phyloP scores from a whole-genome alignment of 2,797 vertebrate species.

The Botia kubotai region DNA sequence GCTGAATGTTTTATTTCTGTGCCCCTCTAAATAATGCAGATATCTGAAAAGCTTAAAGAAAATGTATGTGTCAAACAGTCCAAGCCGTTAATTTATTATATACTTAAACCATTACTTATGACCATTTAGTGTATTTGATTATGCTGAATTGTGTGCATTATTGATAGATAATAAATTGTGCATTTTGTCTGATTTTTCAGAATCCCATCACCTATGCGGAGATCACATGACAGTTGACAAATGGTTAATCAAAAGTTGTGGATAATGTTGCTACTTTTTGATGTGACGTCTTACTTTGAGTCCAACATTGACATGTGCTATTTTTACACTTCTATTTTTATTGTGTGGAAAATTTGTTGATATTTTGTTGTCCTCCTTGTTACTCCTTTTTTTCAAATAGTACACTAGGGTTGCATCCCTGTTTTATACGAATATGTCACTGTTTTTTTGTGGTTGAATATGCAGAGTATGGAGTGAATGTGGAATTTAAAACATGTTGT shows the following conservation, averaged over 20 bases:
- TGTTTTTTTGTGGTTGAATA: slow-evolving; percentile 22
- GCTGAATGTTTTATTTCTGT: too few species aligned
- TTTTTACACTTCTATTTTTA: slow-evolving; percentile 39
- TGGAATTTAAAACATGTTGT: slow-evolving; percentile 23
- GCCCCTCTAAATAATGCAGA: too few species aligned
- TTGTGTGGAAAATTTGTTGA: slow-evolving; percentile 1
- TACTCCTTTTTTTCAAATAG: slow-evolving; percentile 24
- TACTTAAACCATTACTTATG: neutral
- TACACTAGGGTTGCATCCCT: slow-evolving; percentile 24
- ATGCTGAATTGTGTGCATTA: neutral
- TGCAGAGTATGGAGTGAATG: slow-evolving; percentile 9
- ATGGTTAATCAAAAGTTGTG: neutral
- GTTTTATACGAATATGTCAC: slow-evolving; percentile 53
- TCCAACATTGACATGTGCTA: slow-evolving; percentile 20
- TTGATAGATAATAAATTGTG: slow-evolving; percentile 1
- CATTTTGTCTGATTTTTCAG: slow-evolving; percentile 70
- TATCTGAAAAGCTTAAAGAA: too few species aligned
- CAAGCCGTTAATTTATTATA: neutral
- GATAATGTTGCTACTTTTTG: slow-evolving; percentile 43
- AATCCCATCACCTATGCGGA: slow-evolving; percentile 89
- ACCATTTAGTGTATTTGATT: neutral
- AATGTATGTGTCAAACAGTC: neutral
- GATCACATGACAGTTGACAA: slow-evolving; percentile 90
- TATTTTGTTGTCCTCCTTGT: slow-evolving; percentile 10
- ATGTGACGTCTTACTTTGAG: slow-evolving; percentile 32